These are phyloP conservation scores for Tapirus terrestris DNA, from an alignment of 2,113 vertebrate genomes.

Conservation along the genomic window DNA sequence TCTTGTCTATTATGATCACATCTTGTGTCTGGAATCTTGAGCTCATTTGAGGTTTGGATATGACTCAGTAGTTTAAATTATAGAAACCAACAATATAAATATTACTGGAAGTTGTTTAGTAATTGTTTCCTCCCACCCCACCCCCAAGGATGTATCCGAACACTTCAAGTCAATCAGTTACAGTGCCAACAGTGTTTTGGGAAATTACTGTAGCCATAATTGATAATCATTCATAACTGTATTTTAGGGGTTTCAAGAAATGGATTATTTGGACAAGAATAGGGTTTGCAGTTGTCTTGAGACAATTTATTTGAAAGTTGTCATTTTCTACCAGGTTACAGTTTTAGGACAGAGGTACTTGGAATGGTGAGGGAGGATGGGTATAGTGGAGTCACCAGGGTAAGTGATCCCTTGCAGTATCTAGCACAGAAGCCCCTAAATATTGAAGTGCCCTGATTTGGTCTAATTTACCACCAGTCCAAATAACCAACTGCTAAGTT, in stretches of 20 bases:
- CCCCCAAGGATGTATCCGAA: not conserved
- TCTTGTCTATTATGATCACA: not conserved
- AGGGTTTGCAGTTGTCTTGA: not conserved
- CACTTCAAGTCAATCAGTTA: not conserved
- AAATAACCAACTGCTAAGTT: not conserved
- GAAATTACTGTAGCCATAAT: not conserved
- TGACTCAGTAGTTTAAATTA: not conserved
- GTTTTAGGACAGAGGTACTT: conserved; percentile 11
- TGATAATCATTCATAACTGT: not conserved
- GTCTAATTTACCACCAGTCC: not conserved
- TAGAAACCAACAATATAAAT: not conserved
- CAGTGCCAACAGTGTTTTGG: not conserved
- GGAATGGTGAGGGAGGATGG: not conserved
- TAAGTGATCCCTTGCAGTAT: not conserved
- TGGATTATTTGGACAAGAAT: not conserved
- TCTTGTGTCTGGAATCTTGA: not conserved
- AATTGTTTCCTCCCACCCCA: not conserved
- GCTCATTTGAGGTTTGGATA: not conserved
- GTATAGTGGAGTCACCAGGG: not conserved
- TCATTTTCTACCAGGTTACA: not conserved
- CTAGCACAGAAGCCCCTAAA: not conserved
- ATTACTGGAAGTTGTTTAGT: not conserved
- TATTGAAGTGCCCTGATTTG: not conserved
- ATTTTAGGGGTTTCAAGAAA: not conserved
- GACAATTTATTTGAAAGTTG: not conserved